Evolutionary conservation across 2,113 vertebrate genomes (phyloP).

Genomic region (Formicarius rufipectus): DNA sequence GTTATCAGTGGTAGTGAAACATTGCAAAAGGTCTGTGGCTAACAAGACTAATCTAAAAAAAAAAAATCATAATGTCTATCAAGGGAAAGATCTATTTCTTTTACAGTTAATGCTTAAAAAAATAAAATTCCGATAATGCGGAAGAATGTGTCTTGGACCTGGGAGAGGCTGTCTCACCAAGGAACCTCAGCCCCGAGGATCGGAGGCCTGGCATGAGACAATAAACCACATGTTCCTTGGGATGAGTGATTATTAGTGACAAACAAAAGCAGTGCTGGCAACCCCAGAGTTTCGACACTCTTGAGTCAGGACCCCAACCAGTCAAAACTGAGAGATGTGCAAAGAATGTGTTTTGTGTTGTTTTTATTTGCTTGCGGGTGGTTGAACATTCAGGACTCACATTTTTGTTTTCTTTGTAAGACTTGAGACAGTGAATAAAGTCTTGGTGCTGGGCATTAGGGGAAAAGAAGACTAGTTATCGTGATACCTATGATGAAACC

Average conservation of each 20-base stretch:
- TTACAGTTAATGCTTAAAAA: conserved; percentile 1
- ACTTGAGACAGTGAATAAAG: neutral
- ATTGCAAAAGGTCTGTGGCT: conserved; percentile 31
- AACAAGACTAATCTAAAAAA: neutral
- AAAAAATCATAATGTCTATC: neutral
- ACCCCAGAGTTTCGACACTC: conserved; percentile 16
- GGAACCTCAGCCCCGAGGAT: conserved; percentile 18
- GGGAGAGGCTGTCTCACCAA: conserved; percentile 40
- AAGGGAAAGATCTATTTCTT: conserved; percentile 19
- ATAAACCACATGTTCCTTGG: conserved; percentile 36
- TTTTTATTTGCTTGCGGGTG: conserved; percentile 20
- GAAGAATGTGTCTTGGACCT: conserved; percentile 23
- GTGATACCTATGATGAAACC: neutral
- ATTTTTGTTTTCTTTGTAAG: conserved; percentile 5
- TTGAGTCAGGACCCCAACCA: conserved; percentile 48
- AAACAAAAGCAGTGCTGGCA: conserved; percentile 45
- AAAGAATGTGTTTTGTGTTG: neutral
- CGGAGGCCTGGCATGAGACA: conserved; percentile 5
- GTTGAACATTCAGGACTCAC: neutral
- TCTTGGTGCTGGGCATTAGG: neutral
- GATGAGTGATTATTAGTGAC: conserved; percentile 54
- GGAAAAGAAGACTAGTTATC: neutral
- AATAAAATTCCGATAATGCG: conserved; percentile 19
- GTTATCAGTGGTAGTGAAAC: conserved; percentile 33
- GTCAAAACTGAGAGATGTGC: neutral